Evolutionary conservation across 1,140 invertebrate species (phyloP).

Genomic region (Drosophila pallidifrons): DNA sequence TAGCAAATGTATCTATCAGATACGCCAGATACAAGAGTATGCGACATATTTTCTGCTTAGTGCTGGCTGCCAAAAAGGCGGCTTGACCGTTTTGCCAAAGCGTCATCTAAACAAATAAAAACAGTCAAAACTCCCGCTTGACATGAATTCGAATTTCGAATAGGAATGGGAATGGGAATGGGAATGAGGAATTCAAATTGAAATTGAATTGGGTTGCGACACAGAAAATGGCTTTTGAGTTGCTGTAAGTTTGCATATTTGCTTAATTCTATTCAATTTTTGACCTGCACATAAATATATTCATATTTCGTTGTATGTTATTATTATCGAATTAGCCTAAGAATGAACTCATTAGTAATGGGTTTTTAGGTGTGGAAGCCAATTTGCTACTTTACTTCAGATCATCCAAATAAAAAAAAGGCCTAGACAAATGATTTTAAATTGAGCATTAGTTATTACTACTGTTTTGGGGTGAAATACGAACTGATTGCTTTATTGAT

Average conservation of each 20-base stretch:
- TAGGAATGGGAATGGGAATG: background rate
- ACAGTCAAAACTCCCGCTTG: slow-evolving; percentile 3
- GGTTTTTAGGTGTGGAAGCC: slow-evolving; percentile 52
- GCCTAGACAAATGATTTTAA: slow-evolving; percentile 7
- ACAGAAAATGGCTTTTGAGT: slow-evolving; percentile 46
- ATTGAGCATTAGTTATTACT: slow-evolving; percentile 17
- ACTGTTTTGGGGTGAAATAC: background rate
- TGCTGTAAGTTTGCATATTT: slow-evolving; percentile 55
- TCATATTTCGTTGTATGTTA: slow-evolving; percentile 42
- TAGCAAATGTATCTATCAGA: slow-evolving; percentile 58
- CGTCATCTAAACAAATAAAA: slow-evolving; percentile 30
- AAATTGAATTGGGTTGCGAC: slow-evolving; percentile 60
- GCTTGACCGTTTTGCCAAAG: slow-evolving; percentile 47
- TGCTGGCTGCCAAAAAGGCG: slow-evolving; percentile 46
- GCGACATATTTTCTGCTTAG: slow-evolving; percentile 55
- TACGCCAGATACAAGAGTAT: slow-evolving; percentile 39
- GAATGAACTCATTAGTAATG: slow-evolving; percentile 56
- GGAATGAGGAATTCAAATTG: slow-evolving; percentile 18
- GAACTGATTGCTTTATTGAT: background rate
- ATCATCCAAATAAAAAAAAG: slow-evolving; percentile 15
- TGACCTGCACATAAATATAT: slow-evolving; percentile 46
- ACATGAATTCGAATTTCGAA: slow-evolving; percentile 16
- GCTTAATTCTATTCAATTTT: slow-evolving; percentile 50
- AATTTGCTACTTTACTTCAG: slow-evolving; percentile 55
- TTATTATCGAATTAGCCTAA: slow-evolving; percentile 49